Evolutionary conservation across 2,113 vertebrate genomes (phyloP), one percentile per base, ranked within the genome.

Genomic region (Polypterus senegalus): DNA sequence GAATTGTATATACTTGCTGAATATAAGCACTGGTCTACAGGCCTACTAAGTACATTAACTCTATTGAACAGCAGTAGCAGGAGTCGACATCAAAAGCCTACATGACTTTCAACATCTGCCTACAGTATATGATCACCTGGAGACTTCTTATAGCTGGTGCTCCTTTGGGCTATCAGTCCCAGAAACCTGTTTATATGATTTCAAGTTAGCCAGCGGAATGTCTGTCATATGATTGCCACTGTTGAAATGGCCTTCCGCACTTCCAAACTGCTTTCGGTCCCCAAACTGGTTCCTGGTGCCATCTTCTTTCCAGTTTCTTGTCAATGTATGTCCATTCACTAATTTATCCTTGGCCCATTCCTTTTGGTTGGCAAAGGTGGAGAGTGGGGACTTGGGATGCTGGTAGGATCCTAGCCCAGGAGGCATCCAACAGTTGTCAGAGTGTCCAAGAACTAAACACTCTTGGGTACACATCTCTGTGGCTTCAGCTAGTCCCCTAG

Each of bases 391-490:
- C 69, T 97, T 98, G 49, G 92, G 91, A 70, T 95, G 93, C 71
- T 92, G 91, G 74, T 93, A 97, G 6, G 91, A 74, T 68, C 89
- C 90, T 70, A 97, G 74, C 48, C 80, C 87, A 4, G 92, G 92
- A 45, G 96, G 96, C 96, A 98, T 98, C 96, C 96, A 98, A 78
- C 96, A 98, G 85, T 98, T 97, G 86, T 98, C 96, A 59, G 96
- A 98, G 71, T 98, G 96, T 73, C 96, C 96, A 69, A 98, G 84
- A 70, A 98, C 90, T 53, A 98, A 77, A 67, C 96, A 97, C 81
- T 97, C 96, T 76, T 98, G 96, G 71, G 96, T 98, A 74, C 96
- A 98, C 96, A 97, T 97, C 81, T 98, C 96, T 48, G 94, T 94
- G 48, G 96, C 96, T 79, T 98, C 96, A 72, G 94, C 92, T 75